A percentile compares a stretch with the other conserved stretches of the same genome.
Evolutionary conservation across 1,140 invertebrate genomes (phyloP).

Genomic region (Drosophila gunungcola): DNA sequence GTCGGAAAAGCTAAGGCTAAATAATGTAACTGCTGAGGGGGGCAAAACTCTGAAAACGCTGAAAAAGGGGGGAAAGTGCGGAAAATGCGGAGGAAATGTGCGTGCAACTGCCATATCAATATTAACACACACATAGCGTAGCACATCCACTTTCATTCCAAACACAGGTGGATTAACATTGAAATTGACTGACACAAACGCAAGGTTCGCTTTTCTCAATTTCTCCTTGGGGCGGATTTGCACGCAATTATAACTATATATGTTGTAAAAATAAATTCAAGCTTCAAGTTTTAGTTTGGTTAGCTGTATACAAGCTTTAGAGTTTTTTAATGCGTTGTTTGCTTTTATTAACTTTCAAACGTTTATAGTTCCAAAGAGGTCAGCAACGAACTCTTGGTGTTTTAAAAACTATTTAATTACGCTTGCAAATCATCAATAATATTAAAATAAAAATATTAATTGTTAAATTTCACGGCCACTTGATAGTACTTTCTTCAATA

Average conservation of each 20-base stretch:
- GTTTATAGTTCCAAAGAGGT: no score
- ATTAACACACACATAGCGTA: constrained; percentile 41
- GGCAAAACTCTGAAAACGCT: no score
- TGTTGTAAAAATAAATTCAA: neutral
- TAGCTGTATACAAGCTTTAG: neutral
- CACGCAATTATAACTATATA: constrained; percentile 20
- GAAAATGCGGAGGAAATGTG: constrained; percentile 52
- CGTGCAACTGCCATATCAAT: constrained; percentile 81
- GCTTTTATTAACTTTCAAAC: no score
- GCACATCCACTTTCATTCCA: constrained; percentile 3
- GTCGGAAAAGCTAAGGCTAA: constrained; percentile 24
- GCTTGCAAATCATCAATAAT: no score
- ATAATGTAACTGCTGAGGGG: constrained; percentile 24
- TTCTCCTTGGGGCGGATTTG: constrained; percentile 4
- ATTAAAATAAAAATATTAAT: no score
- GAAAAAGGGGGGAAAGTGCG: constrained; percentile 20
- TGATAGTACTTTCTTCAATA: no score
- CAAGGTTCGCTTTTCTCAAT: constrained; percentile 13
- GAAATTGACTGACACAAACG: constrained; percentile 61
- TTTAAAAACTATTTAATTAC: no score
- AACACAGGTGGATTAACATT: constrained; percentile 64
- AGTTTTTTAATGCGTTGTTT: no score
- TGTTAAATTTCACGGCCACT: no score
- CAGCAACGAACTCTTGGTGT: no score
- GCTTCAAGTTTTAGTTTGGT: neutral